These are phyloP conservation scores for Fragum sueziense DNA, from an alignment of 2,888 invertebrate species.

Conservation along the genomic window DNA sequence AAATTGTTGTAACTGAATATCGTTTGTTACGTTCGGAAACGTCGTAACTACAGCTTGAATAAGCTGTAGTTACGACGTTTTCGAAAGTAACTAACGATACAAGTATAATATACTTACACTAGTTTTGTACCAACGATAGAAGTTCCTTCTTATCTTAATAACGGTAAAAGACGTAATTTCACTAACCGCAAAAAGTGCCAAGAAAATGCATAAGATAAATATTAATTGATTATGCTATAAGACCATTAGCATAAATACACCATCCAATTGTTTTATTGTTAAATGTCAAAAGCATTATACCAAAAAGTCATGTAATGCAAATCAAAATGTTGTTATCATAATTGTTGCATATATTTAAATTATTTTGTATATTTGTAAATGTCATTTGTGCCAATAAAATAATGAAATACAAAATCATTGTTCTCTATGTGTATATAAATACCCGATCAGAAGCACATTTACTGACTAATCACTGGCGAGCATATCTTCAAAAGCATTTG, in stretches of 20 bases:
- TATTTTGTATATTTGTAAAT: constrained; percentile 18
- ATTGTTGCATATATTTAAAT: constrained; percentile 17
- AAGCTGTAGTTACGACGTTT: too few species aligned
- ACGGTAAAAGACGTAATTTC: constrained; percentile 17
- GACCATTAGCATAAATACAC: background rate
- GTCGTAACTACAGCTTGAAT: too few species aligned
- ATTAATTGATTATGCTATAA: background rate
- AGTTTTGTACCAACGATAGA: too few species aligned
- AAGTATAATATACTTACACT: too few species aligned
- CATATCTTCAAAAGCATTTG: too few species aligned
- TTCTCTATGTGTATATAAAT: too few species aligned
- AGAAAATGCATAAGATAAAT: constrained; percentile 5
- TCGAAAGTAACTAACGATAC: too few species aligned
- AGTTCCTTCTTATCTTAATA: constrained; percentile 3
- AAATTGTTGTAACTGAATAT: too few species aligned
- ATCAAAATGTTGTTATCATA: constrained; percentile 1
- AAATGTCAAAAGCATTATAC: constrained; percentile 4
- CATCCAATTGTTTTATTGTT: background rate
- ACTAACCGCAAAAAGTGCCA: constrained; percentile 18
- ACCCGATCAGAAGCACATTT: too few species aligned
- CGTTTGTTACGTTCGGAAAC: too few species aligned
- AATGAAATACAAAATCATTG: background rate
- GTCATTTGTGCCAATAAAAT: constrained; percentile 25
- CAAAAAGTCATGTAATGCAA: constrained; percentile 13
- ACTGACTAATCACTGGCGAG: too few species aligned